Percentiles rank a stretch among this genome's conserved stretches.
These are phyloP conservation scores for Eledone cirrhosa DNA, from an alignment of 2,888 invertebrate genomes.

Conservation along the genomic window DNA sequence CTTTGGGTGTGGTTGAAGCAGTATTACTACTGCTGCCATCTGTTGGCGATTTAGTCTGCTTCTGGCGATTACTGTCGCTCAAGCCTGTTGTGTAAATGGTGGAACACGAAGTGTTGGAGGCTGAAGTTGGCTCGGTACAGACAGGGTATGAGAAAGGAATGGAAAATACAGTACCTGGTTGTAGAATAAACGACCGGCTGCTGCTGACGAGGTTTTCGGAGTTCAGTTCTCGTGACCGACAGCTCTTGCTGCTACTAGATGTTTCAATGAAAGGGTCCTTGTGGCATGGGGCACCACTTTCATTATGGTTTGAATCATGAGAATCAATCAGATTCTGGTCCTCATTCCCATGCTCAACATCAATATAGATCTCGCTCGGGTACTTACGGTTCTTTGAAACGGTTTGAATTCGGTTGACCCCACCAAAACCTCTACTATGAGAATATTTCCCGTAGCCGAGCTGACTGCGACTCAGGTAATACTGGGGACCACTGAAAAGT, in stretches of 20 bases:
- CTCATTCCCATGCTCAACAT: constrained; percentile 42
- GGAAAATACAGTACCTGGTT: constrained; percentile 49
- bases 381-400: background rate
- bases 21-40: background rate
- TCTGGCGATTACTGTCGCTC: background rate
- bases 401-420: constrained; percentile 15
- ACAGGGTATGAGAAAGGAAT: constrained; percentile 48
- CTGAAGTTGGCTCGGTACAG: constrained; percentile 25
- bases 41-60: background rate
- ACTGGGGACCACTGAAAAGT: background rate
- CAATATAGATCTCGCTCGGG: constrained; percentile 48
- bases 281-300: background rate
- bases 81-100: constrained; percentile 3
- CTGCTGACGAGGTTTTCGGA: background rate
- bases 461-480: constrained; percentile 16
- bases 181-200: constrained; percentile 43
- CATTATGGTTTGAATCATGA: background rate
- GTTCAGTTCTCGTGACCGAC: background rate
- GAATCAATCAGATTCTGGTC: background rate
- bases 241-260: background rate
- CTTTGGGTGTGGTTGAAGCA: background rate
- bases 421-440: constrained; percentile 16
- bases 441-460: constrained; percentile 14
- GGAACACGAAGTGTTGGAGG: background rate
- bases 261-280: constrained; percentile 10